Base-by-base conservation (phyloP, 2,113 vertebrate species). In the Nothoprocta perdicaria region DNA sequence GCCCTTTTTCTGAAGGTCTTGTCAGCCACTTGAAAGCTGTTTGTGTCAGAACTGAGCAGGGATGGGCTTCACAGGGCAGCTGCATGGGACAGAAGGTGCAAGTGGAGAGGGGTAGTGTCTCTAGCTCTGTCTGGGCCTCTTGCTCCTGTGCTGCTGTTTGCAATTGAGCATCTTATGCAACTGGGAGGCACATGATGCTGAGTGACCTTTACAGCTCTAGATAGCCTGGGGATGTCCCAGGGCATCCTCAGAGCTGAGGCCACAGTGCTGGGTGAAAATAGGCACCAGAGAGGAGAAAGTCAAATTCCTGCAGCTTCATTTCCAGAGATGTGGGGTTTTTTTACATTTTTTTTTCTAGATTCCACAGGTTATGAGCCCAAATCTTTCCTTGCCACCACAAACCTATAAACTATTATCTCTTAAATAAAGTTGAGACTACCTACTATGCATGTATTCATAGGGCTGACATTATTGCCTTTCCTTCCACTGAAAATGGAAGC, bases 241-340 rank as follows among this genome's bases (percentile, higher is more conserved):
- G 0, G 1, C 78, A 62, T 55, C 19, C 50, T 63, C 31, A 7
- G 50, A 1, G 0, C 60, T 0, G 0, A 0, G 2, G 40, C 33
- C 15, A 13, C 2, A 4, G 33, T 17, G 13, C 40, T 48, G 58
- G 5, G 40, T 50, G 73, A 38, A 46, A 73, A 7, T 2, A 48
- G 33, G 45, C 50, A 14, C 9, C 62, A 31, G 72, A 2, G 5
- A 67, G 48, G 22, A 68, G 53, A 53, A 35, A 35, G 63, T 1
- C 24, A 8, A 6, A 16, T 22, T 61, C 71, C 15, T 55, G 55
- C 46, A 38, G n/a, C 14, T 9, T 60, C 24, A 12, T 12, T 35
- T n/a, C 40, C 43, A 43, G 14, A 2, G 18, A 2, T 1, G 7
- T 46, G 7, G 14, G 7, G 18, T 46, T 46, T 46, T n/a, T 3